Evolutionary conservation across 2,113 vertebrate species (phyloP).

Genomic region (Sander lucioperca): DNA sequence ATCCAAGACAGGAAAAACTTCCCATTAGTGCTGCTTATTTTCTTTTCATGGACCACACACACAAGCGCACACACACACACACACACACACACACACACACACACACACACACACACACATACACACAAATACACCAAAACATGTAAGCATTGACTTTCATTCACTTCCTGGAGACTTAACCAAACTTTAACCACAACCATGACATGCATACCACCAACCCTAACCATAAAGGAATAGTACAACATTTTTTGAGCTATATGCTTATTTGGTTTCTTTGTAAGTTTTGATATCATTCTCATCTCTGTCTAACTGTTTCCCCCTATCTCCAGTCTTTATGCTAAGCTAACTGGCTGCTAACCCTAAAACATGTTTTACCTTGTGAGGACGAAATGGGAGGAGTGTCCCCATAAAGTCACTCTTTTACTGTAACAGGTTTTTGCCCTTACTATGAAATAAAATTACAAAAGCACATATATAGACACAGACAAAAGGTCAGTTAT

Average conservation of each 20-base stretch:
- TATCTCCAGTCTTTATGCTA: no score
- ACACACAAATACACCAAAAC: conserved; percentile 48
- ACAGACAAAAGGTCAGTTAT: conserved; percentile 9
- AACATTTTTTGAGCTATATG: neutral
- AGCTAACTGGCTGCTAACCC: no score
- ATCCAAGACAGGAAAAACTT: conserved; percentile 78
- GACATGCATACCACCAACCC: conserved; percentile 1
- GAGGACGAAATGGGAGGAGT: neutral
- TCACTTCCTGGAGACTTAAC: conserved; percentile 57
- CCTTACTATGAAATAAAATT: neutral
- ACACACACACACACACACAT: conserved; percentile 39
- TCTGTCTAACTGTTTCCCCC: neutral
- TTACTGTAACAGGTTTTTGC: neutral
- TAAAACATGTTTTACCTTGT: conserved; percentile 3
- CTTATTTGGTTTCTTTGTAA: neutral
- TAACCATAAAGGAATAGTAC: neutral
- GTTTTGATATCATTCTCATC: neutral
- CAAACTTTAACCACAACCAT: conserved; percentile 38
- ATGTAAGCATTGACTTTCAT: conserved; percentile 59
- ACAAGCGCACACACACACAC: conserved; percentile 69
- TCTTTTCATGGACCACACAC: conserved; percentile 78
- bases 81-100: conserved; percentile 60
- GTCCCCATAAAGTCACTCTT: neutral
- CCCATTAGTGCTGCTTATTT: conserved; percentile 81
- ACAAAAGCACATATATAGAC: neutral